These are phyloP conservation scores for Anthopleura xanthogrammica DNA, from an alignment of 92 coral and sea anemone genomes.

Conservation along the genomic window DNA sequence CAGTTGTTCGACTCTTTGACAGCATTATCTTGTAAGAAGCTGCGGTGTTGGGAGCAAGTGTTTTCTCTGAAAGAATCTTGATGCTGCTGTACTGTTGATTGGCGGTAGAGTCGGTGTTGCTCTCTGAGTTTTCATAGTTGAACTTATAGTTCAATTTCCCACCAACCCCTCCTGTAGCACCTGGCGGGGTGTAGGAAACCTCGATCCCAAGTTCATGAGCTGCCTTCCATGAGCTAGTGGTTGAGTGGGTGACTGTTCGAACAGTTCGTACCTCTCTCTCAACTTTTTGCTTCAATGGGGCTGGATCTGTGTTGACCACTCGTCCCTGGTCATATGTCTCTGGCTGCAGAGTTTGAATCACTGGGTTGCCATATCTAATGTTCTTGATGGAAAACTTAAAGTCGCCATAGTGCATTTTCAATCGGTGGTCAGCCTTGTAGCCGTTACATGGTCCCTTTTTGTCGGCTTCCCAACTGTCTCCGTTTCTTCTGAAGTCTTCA, in stretches of 20 bases:
- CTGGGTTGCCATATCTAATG: conserved; percentile 51
- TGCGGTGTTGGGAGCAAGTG: conserved; percentile 16
- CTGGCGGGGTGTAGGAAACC: conserved; percentile 52
- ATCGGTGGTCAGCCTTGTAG: conserved; percentile 53
- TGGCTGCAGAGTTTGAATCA: conserved; percentile 47
- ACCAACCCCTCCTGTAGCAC: conserved; percentile 53
- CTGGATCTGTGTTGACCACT: conserved; percentile 41
- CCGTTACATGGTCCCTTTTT: conserved; percentile 56
- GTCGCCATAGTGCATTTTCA: conserved; percentile 59
- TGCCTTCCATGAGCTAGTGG: conserved; percentile 60
- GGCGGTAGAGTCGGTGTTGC: conserved; percentile 36
- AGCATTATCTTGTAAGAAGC: conserved; percentile 33
- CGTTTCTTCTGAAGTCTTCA: conserved; percentile 66
- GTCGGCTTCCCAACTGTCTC: conserved; percentile 72
- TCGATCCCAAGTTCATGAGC: conserved; percentile 58
- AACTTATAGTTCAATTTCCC: conserved; percentile 28
- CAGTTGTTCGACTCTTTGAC: conserved; percentile 35
- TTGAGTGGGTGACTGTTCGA: conserved; percentile 59
- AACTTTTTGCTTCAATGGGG: conserved; percentile 28
- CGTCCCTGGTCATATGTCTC: conserved; percentile 42
- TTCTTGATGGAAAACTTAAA: conserved; percentile 56
- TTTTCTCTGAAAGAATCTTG: conserved; percentile 29
- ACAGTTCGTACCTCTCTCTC: conserved; percentile 53
- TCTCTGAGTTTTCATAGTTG: conserved; percentile 20
- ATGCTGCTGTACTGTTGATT: conserved; percentile 41